Conservation (phyloP, 2,888 invertebrate genomes). For the Mesorhabditis belari region DNA sequence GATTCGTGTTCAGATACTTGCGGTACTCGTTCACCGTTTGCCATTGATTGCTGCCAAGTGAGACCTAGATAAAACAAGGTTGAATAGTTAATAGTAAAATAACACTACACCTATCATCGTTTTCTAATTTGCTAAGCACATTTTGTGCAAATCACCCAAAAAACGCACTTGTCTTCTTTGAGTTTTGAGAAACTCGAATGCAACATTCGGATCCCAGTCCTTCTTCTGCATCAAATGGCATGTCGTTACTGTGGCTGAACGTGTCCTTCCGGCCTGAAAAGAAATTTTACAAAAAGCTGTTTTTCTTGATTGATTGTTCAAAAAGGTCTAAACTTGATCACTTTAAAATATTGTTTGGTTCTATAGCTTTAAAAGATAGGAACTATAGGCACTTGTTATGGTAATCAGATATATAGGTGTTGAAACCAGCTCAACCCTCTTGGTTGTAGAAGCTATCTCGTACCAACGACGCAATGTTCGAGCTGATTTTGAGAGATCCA, state of each 20-base stretch:
- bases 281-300: conserved; percentile 23
- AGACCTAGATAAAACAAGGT: conserved; percentile 16
- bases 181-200: conserved; percentile 36
- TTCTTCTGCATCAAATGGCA: conserved; percentile 78
- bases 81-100: neutral
- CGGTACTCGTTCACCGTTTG: conserved; percentile 44
- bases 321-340: too few species aligned
- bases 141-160: neutral
- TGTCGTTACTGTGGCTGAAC: conserved; percentile 92
- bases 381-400: too few species aligned
- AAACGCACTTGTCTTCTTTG: conserved; percentile 26
- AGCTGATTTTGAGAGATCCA: too few species aligned
- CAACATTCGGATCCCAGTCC: conserved; percentile 45
- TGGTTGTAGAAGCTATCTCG: too few species aligned
- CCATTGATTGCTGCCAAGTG: conserved; percentile 45
- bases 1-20: conserved; percentile 30
- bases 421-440: too few species aligned
- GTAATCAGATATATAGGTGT: too few species aligned
- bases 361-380: too few species aligned
- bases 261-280: conserved; percentile 77
- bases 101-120: neutral
- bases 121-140: neutral
- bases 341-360: too few species aligned
- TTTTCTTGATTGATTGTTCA: too few species aligned
- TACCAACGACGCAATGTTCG: too few species aligned